Conservation (phyloP, 2,797 vertebrate species). For the Acomys russatus region DNA sequence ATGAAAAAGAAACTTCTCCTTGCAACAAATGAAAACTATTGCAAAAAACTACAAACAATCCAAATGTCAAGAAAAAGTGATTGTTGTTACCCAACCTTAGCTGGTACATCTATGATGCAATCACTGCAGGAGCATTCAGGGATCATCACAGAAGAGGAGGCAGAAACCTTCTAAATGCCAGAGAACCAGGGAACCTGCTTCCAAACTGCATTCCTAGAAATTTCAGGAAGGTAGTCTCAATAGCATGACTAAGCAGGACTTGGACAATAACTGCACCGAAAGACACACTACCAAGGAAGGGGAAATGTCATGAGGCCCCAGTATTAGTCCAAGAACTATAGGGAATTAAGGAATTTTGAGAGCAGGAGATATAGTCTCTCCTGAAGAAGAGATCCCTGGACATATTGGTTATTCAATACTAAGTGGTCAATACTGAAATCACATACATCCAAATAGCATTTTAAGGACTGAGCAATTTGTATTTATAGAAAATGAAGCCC, state of each 20-base stretch:
- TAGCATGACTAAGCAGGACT: too few species aligned
- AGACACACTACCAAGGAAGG: not conserved
- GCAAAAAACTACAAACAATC: too few species aligned
- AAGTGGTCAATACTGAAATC: not conserved
- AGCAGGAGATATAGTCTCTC: too few species aligned
- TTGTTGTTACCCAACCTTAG: not conserved
- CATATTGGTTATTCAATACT: too few species aligned
- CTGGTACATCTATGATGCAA: not conserved
- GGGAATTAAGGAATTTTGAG: not conserved
- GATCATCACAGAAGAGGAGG: not conserved
- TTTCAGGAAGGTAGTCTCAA: not conserved
- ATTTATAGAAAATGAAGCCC: not conserved
- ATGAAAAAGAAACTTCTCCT: not conserved
- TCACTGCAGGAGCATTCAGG: too few species aligned
- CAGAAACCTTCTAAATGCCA: too few species aligned
- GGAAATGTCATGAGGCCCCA: not conserved
- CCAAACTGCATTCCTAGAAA: not conserved
- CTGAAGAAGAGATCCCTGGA: not conserved
- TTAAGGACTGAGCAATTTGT: not conserved
- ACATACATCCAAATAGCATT: not conserved
- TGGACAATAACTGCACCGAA: not conserved
- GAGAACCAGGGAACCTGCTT: not conserved
- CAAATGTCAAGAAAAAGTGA: not conserved
- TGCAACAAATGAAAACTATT: not conserved
- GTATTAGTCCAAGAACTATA: not conserved